Evolutionary conservation across 1,140 invertebrate genomes (phyloP).

Genomic region (Drosophila elegans): DNA sequence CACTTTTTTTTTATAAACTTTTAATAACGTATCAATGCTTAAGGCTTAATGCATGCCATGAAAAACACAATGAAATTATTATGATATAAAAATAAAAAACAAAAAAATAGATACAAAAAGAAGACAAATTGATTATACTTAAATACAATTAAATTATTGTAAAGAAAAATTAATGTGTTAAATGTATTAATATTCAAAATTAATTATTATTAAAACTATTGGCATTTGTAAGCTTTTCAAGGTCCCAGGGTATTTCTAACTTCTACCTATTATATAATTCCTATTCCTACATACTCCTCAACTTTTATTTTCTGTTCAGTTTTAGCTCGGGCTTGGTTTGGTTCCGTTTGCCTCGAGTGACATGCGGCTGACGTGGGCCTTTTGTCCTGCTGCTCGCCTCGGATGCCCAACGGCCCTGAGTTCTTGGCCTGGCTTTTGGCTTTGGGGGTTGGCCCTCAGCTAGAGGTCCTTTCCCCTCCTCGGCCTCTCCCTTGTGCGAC

Average conservation of each 20-base stretch:
- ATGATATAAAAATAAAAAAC: not conserved
- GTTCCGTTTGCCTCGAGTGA: slow-evolving; percentile 65
- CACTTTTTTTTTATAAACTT: not conserved
- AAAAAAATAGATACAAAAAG: not conserved
- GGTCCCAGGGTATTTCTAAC: not conserved
- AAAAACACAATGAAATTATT: too few species aligned
- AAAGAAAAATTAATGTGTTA: too few species aligned
- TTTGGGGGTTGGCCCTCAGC: slow-evolving; percentile 4
- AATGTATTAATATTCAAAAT: too few species aligned
- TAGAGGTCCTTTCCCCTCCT: not conserved
- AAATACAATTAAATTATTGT: too few species aligned
- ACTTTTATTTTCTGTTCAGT: slow-evolving; percentile 1
- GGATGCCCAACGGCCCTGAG: slow-evolving; percentile 40
- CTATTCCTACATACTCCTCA: not conserved
- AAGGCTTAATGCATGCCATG: too few species aligned
- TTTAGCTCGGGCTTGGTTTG: slow-evolving; percentile 21
- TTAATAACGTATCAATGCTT: too few species aligned
- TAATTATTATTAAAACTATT: too few species aligned
- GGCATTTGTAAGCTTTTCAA: not conserved
- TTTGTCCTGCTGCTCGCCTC: slow-evolving; percentile 29
- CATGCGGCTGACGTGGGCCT: slow-evolving; percentile 71
- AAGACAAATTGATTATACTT: too few species aligned
- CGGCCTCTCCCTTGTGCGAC: not conserved
- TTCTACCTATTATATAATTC: not conserved
- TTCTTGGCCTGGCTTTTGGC: slow-evolving; percentile 13